Evolutionary conservation across 2,113 vertebrate genomes (phyloP).

Genomic region (Grus americana): DNA sequence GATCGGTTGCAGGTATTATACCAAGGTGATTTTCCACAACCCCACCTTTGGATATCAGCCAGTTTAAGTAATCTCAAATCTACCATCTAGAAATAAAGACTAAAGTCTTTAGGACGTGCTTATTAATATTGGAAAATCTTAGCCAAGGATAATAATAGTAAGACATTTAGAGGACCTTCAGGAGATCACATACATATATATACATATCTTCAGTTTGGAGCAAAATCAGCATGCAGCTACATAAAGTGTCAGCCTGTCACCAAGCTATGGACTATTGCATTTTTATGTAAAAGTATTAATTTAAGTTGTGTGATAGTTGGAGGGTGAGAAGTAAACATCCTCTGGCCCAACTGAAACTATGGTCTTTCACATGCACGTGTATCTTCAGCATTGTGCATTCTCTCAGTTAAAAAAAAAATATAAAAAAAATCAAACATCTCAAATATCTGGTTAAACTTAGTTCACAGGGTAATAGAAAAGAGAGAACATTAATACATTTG

Average conservation of each 20-base stretch:
- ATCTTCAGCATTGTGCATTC: not conserved
- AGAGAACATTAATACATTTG: constrained; percentile 19
- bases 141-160: not conserved
- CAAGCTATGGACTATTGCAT: not conserved
- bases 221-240: not conserved
- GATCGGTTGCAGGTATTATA: not conserved
- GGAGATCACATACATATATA: not conserved
- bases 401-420: not conserved
- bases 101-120: not conserved
- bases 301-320: not conserved
- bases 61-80: not conserved
- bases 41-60: not conserved
- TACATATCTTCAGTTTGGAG: not conserved
- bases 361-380: not conserved
- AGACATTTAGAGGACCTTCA: not conserved
- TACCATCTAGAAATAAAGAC: not conserved
- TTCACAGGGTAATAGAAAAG: not conserved
- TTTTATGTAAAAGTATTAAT: not conserved
- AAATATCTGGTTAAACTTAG: not conserved
- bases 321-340: not conserved
- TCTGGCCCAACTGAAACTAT: not conserved
- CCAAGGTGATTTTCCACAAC: not conserved
- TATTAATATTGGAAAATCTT: not conserved
- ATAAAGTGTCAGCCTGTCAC: not conserved
- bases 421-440: not conserved